A percentile compares a stretch with the other conserved stretches of the same genome.
Evolutionary conservation across 2,113 vertebrate species (phyloP).

Genomic region (Phaethon lepturus): DNA sequence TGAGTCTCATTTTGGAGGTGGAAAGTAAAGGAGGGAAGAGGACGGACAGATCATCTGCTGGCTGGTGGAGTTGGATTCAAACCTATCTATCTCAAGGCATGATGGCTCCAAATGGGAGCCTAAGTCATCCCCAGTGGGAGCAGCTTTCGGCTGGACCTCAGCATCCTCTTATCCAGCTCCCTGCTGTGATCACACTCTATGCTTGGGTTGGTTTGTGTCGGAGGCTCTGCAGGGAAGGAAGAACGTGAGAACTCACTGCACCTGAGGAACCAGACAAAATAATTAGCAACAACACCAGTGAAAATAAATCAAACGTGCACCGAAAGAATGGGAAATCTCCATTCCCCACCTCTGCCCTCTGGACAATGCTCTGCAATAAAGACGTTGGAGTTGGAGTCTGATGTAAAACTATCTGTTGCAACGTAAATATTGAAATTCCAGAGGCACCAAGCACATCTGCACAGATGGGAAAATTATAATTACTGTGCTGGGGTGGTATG

Average conservation of each 20-base stretch:
- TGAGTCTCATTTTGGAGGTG: not conserved
- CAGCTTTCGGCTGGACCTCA: not conserved
- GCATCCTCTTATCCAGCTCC: not conserved
- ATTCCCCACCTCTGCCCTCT: not conserved
- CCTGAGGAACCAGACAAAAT: not conserved
- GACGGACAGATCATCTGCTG: not conserved
- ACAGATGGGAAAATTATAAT: slow-evolving; percentile 67
- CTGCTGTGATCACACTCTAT: not conserved
- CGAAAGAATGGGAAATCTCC: not conserved
- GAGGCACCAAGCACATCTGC: slow-evolving; percentile 36
- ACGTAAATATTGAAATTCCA: not conserved
- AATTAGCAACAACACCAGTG: not conserved
- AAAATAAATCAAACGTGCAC: not conserved
- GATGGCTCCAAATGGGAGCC: not conserved
- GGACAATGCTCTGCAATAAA: not conserved
- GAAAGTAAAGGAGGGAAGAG: not conserved
- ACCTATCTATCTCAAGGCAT: not conserved
- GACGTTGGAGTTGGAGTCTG: not conserved
- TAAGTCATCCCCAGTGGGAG: not conserved
- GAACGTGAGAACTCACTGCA: not conserved
- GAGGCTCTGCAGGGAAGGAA: not conserved
- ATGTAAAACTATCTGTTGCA: not conserved
- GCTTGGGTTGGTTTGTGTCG: not conserved
- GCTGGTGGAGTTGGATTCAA: not conserved
- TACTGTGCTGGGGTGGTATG: slow-evolving; percentile 33